Conservation (phyloP, 2,888 invertebrate species). For the Heteromyza rotundicornis region DNA sequence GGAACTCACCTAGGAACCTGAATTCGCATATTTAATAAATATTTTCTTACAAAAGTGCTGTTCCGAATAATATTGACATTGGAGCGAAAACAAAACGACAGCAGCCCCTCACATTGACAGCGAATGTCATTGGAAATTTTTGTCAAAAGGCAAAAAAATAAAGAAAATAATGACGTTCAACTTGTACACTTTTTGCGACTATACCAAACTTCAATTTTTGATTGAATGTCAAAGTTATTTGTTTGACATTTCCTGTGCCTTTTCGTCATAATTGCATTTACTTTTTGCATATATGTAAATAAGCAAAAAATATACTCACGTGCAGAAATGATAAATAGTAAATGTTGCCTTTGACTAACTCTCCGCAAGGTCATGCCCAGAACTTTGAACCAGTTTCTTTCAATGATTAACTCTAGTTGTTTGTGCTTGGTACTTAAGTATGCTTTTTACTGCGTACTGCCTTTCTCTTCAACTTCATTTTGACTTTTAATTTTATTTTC, state of each 20-base stretch:
- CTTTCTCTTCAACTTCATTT: not conserved
- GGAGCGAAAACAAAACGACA: not conserved
- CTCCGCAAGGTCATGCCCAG: not conserved
- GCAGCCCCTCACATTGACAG: not conserved
- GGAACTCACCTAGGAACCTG: too few relatives aligned
- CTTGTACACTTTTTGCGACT: not conserved
- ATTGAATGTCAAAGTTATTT: constrained; percentile 25
- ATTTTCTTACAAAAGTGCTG: too few relatives aligned
- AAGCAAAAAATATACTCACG: too few relatives aligned
- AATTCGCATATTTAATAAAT: not conserved
- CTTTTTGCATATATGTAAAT: too few relatives aligned
- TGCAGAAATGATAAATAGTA: not conserved
- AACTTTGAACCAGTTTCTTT: not conserved
- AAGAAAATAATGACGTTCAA: not conserved
- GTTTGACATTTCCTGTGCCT: not conserved
- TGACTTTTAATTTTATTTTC: not conserved
- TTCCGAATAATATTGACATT: not conserved
- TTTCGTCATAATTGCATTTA: too few relatives aligned
- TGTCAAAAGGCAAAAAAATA: not conserved
- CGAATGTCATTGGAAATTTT: too few relatives aligned
- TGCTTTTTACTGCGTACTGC: not conserved
- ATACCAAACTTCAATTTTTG: constrained; percentile 19
- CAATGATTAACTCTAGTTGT: too few relatives aligned
- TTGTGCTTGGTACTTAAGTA: not conserved
- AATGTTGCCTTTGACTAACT: not conserved